Base-by-base conservation (phyloP, 2,888 invertebrate genomes). In the Diachrysia chrysitis region DNA sequence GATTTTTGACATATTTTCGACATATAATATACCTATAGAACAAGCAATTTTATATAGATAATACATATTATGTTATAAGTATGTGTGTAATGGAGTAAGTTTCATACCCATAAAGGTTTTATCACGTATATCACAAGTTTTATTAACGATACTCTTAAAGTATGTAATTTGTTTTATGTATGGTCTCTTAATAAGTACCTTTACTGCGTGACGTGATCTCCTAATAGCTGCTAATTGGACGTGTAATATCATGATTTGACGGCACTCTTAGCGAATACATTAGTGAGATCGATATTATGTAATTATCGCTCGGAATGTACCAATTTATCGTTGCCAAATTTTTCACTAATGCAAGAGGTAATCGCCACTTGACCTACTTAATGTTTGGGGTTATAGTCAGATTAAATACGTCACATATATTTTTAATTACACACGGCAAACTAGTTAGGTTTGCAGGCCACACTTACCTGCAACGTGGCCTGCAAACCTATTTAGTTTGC, bases 181-280 rank as follows among this genome's bases (percentile, higher is more conserved):
- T 19, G 48, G 48, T 19, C 0, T 46, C 19, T 42, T 42, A 42
- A 42, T 42, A 19, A 48, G 19, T 19, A 9, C 48, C 48, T 48
- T 48, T 17, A 48, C 48, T 12, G 17, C 46, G 46, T 46, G 48
- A 48, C 48, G 48, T 51, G 48, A 19, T 42, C 42, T 37, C 17
- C 46, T 51, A 48, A 51, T 51, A 51, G 21, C n/a, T n/a, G 21
- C 21, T 21, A 19, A 51, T 21, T 19, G 21, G 21, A 21, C 14
- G 42, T n/a, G 42, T n/a, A 42, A 42, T 51, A 21, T 12, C 21
- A 51, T 51, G 21, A 51, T 21, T 51, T 51, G 48, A 51, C 48
- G 5, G 19, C 21, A 48, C 48, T 42, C 37, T 51, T 51, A 19
- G 48, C 19, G 12, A 51, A 51, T 21, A 51, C 48, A 51, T 51